Evolutionary conservation across 2,888 invertebrate genomes (phyloP).

Genomic region (Morpho achilles): DNA sequence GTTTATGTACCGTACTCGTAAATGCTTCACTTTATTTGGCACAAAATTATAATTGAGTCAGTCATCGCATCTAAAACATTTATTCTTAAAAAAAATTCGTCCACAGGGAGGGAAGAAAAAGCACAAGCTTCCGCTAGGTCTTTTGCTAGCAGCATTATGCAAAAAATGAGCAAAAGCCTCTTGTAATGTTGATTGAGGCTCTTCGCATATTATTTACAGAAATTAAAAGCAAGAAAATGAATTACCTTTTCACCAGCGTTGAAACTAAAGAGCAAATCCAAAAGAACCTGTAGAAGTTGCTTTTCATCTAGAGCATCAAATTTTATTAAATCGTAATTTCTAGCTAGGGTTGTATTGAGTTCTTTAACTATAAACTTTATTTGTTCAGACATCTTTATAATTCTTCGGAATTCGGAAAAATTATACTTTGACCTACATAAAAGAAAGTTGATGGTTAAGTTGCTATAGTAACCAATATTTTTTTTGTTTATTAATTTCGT

Average conservation of each 20-base stretch:
- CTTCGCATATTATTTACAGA: no score
- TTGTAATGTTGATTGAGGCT: no score
- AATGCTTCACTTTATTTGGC: no score
- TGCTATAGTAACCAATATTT: slow-evolving; percentile 2
- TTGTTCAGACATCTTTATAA: slow-evolving; percentile 79
- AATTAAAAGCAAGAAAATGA: not conserved
- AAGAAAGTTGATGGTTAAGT: not conserved
- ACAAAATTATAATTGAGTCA: no score
- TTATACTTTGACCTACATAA: not conserved
- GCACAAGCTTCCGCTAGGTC: not conserved
- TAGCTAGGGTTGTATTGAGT: slow-evolving; percentile 84
- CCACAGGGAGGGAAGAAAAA: no score
- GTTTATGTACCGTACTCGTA: no score
- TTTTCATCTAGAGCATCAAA: slow-evolving; percentile 89
- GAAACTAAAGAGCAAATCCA: slow-evolving; percentile 86
- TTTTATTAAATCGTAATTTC: slow-evolving; percentile 89
- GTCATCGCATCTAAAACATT: no score
- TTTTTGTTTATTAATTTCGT: no score
- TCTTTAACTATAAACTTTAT: slow-evolving; percentile 85
- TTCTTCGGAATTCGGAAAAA: not conserved
- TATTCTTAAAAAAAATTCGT: no score
- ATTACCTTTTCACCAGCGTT: slow-evolving; percentile 82
- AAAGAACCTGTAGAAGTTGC: slow-evolving; percentile 87
- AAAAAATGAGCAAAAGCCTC: no score
- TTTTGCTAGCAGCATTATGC: not conserved